Conservation (phyloP, 2,113 vertebrate species). For the Chloroceryle aenea region DNA sequence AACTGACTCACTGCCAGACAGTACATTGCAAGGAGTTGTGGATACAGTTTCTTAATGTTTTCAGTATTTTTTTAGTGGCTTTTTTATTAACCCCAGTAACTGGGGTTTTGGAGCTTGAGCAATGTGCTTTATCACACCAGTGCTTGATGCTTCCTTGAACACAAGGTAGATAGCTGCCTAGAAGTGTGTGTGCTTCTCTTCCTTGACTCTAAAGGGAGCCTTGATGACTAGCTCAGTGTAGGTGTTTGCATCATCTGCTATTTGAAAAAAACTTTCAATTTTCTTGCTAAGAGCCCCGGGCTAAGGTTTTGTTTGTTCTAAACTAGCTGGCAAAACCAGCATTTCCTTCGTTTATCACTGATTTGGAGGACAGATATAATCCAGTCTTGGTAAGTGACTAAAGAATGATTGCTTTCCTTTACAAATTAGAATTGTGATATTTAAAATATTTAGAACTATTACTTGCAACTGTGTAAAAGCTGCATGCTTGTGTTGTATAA, state of each 20-base stretch:
- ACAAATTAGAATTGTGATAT: not conserved
- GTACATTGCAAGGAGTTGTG: not conserved
- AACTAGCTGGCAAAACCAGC: constrained; percentile 71
- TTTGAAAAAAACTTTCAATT: not conserved
- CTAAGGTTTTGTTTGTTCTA: constrained; percentile 61
- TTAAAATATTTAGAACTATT: not conserved
- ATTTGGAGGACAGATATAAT: constrained; percentile 69
- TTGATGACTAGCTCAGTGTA: not conserved
- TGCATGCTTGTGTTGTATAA: not conserved
- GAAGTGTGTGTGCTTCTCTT: not conserved
- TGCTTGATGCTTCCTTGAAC: not conserved
- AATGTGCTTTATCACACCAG: not conserved
- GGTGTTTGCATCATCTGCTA: not conserved
- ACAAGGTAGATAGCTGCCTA: not conserved
- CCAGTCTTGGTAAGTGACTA: constrained; percentile 62
- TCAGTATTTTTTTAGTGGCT: not conserved
- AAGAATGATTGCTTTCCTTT: not conserved
- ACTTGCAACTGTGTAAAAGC: not conserved
- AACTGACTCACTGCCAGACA: not conserved
- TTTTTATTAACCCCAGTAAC: not conserved
- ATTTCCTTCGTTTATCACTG: constrained; percentile 64
- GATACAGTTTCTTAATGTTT: not conserved
- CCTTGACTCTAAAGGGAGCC: constrained; percentile 16
- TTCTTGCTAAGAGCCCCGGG: not conserved
- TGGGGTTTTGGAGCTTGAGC: not conserved